Evolutionary conservation across 2,113 vertebrate genomes (phyloP), one percentile per base, ranked within the genome.

Genomic region (Emydocephalus ijimae): DNA sequence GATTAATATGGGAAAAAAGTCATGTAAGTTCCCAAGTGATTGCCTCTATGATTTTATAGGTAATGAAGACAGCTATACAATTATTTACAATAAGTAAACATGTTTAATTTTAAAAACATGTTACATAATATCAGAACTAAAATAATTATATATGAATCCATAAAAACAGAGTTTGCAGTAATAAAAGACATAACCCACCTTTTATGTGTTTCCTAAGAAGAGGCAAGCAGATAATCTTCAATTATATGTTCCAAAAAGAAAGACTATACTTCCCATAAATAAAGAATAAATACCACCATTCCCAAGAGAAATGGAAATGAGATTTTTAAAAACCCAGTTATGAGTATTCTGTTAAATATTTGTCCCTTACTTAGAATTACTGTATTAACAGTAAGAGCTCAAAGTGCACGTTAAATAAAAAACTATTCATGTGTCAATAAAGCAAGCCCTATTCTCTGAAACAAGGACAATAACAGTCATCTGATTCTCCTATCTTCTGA

Each of bases 331-430:
- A 34, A 18, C 5, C n/a, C 69, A 34, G n/a, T 74, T 74, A 74
- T 74, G n/a, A 74, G n/a, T 34, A 39, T 74, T 74, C n/a, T 74
- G 69, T 74, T 39, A 74, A 87, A 61, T 59, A 24, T 54, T 87
- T 9, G 18, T 61, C 9, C 26, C 9, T 91, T 87, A 34, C 18
- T 10, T 59, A 87, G 24, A 96, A 93, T 21, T 0, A 74, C 69
- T 39, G n/a, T 74, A 0, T 94, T 91, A 94, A 87, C 92, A 90
- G 39, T 43, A 59, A 21, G 87, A 92, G 18, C 14, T 88, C 59
- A 43, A 74, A 85, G 87, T 2, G 52, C 11, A 93, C 81, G 91
- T 43, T 64, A 91, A 89, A 85, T 14, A 43, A 92, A 95, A 94
- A 2, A 1, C 0, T 14, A 55, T 45, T 81, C 21, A 57, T 3